Evolutionary conservation across 2,797 vertebrate species (phyloP).

Genomic region (Leuciscus waleckii): DNA sequence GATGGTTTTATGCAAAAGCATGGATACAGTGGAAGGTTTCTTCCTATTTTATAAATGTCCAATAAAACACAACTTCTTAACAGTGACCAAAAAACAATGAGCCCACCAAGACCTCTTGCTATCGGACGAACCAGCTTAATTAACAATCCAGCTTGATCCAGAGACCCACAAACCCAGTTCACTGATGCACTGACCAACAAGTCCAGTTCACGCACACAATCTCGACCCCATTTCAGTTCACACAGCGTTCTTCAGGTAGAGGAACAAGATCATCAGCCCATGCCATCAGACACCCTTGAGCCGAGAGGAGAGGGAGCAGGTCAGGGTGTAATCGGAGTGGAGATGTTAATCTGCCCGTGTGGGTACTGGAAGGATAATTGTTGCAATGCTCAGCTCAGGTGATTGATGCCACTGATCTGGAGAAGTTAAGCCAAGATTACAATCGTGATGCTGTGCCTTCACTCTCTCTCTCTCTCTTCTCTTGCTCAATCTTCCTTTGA

Average conservation of each 20-base stretch:
- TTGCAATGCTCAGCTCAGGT: constrained; percentile 76
- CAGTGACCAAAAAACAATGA: not conserved
- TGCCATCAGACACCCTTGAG: constrained; percentile 82
- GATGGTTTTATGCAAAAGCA: not conserved
- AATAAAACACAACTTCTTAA: not conserved
- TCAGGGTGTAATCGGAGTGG: constrained; percentile 75
- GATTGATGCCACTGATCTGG: constrained; percentile 71
- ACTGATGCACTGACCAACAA: constrained; percentile 59
- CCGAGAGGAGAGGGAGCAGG: constrained; percentile 59
- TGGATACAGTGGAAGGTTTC: constrained; percentile 2
- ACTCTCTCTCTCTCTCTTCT: constrained; percentile 36
- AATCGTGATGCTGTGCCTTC: constrained; percentile 52
- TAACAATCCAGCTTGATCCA: constrained; percentile 39
- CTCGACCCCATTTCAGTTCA: constrained; percentile 72
- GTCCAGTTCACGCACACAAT: constrained; percentile 65
- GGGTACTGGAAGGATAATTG: constrained; percentile 81
- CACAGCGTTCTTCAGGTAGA: constrained; percentile 71
- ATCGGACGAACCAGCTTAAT: constrained; percentile 44
- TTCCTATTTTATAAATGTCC: not conserved
- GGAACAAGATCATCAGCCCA: constrained; percentile 74
- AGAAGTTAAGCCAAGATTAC: constrained; percentile 72
- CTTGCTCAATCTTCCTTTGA: constrained; percentile 22
- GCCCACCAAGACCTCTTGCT: constrained; percentile 21
- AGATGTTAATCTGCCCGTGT: constrained; percentile 80
- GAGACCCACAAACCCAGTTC: constrained; percentile 46